Evolutionary conservation across 2,888 invertebrate genomes (phyloP), one percentile per base, ranked within the genome.

Genomic region (Dendrolimus pini): DNA sequence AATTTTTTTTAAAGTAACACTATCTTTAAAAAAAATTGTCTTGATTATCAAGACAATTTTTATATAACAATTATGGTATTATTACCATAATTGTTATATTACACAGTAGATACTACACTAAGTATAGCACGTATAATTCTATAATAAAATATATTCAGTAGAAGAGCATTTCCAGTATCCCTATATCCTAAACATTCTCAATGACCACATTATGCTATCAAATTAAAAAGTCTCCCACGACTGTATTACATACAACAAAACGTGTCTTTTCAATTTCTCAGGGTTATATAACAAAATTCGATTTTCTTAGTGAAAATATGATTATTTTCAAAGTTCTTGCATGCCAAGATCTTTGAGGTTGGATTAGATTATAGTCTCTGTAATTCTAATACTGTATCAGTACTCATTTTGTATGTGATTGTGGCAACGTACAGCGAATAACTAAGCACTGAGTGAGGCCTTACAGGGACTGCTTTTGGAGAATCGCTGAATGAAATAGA

Each of bases 311-410:
- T 62, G 30, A 30, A 30, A 30, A 30, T 30, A 30, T 70, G 72
- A 75, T 75, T 72, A 72, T 76, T 74, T 70, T 65, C 72, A 68
- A 72, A 71, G 71, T 65, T 65, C 62, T 69, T 69, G 62, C 65
- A 62, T 69, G 73, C 71, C 69, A 65, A 61, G 58, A 65, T 68
- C 62, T 69, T 75, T 75, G 79, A 76, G 79, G 74, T 76, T 71
- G 71, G 75, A 80, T 82, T 78, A 80, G 69, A 80, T 82, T 78
- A 80, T 66, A 69, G 70, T 66, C 68, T 74, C 68, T 65, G 70
- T 78, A 81, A 80, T 79, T 78, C 72, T 70, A 74, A 77, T 80
- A 78, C 64, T 66, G 58, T 60, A 61, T 30, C 30, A 6, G 30
- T 30, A 30, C 6, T 30, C 30, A 30, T 1, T 30, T 30, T 6